Base-by-base conservation (phyloP, 2,113 vertebrate genomes). In the Centropristis striata region DNA sequence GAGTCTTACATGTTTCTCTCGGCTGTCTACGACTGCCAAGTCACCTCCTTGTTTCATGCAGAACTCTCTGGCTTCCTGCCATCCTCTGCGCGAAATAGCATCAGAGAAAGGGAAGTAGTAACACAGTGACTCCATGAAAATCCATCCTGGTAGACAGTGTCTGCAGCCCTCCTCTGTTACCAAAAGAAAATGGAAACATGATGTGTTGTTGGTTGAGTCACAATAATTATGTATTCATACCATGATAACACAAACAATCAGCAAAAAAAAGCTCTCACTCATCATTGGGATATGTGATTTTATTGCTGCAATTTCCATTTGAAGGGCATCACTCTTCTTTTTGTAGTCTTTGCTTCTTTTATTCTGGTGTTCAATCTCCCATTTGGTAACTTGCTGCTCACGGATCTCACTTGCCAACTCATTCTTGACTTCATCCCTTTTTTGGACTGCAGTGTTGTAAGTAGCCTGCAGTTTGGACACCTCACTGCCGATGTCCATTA, bases 71-170 rank as follows among this genome's bases (percentile, higher is more conserved):
- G 89, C 91, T 2, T 73, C 75, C 0, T 51, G 10, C 94, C 94
- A 95, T 1, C 61, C 0, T 54, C 18, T 88, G 27, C 15, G 53
- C 3, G 15, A 4, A 13, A 46, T 4, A 2, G 12, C 2, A 0
- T 81, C 75, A 41, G 87, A 83, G 1, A 90, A 72, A 13, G 90
- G 16, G 4, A 93, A 70, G 87, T 65, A 94, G 78, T 86, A 94
- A 60, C 94, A 95, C 49, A 41, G 0, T 0, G 77, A 86, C 55
- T 83, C 80, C 10, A 92, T 60, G 39, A 72, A 83, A n/a, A 66
- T 85, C 93, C 93, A 95, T 58, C 92, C 86, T 21, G 93, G 81
- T 42, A 78, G 70, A 75, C 94, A 95, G 58, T 79, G 87, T 74
- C 81, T 92, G 84, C 94, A 95, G 76, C 91, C 91, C 1, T 78